Percentiles rank a stretch among this genome's conserved stretches.
Conservation (phyloP, 2,113 vertebrate species). For the Heterotilapia buettikoferi region DNA sequence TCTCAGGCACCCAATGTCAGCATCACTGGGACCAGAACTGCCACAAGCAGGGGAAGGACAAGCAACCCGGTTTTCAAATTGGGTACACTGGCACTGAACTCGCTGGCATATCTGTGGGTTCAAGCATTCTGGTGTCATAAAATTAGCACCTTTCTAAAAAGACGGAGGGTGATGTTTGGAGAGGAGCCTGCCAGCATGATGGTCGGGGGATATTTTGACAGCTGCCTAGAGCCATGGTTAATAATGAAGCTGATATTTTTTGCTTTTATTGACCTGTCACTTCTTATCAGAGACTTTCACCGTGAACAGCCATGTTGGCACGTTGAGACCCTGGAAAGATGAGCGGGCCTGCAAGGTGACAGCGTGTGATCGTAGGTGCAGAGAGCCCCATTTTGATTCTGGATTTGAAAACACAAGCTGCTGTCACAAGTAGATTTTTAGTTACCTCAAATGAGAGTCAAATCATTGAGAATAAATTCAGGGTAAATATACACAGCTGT, state of each 20-base stretch:
- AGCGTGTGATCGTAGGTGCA: not conserved
- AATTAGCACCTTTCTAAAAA: conserved; percentile 75
- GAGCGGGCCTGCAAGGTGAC: not conserved
- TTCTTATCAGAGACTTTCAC: conserved; percentile 65
- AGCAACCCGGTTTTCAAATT: not conserved
- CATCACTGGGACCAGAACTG: not conserved
- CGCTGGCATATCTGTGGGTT: conserved; percentile 57
- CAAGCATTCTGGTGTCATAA: conserved; percentile 61
- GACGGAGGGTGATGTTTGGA: conserved; percentile 43
- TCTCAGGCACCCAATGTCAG: not conserved
- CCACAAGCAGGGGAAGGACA: not conserved
- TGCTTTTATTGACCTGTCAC: conserved; percentile 76
- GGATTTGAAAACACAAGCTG: not conserved
- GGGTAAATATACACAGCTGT: not conserved
- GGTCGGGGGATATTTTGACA: conserved; percentile 67
- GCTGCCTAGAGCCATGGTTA: conserved; percentile 53
- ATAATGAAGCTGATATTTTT: conserved; percentile 68
- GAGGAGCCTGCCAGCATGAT: conserved; percentile 42
- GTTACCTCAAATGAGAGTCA: not conserved
- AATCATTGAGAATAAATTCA: fast-evolving
- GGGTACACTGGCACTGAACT: conserved; percentile 33
- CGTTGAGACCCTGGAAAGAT: not conserved
- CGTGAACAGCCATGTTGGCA: conserved; percentile 55
- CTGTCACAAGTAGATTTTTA: not conserved
- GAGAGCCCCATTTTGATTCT: not conserved